These are phyloP conservation scores for Chrysolina haemoptera DNA, from an alignment of 2,888 invertebrate species.

Conservation along the genomic window DNA sequence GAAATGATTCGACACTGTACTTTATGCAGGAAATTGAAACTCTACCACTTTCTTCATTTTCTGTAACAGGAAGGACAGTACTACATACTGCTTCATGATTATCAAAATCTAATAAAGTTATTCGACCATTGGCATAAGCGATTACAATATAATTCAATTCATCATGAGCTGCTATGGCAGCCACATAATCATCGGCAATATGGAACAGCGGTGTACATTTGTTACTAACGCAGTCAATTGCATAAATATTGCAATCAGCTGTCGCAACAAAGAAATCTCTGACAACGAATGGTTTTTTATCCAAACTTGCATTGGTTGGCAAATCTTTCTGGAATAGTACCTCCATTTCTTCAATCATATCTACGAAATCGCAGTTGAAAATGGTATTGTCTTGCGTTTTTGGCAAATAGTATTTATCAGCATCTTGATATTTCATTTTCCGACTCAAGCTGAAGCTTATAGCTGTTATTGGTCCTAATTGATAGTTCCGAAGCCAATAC, in stretches of 20 bases:
- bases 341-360: conserved; percentile 61
- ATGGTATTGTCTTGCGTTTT: conserved; percentile 36
- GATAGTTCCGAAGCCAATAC: conserved; percentile 73
- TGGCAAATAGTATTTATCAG: conserved; percentile 37
- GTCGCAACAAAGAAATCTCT: conserved; percentile 72
- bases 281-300: conserved; percentile 71
- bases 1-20: conserved; percentile 74
- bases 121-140: conserved; percentile 70
- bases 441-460: conserved; percentile 71
- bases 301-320: conserved; percentile 72
- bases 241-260: conserved; percentile 71
- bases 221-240: conserved; percentile 72
- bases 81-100: conserved; percentile 55
- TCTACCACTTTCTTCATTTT: conserved; percentile 43
- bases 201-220: conserved; percentile 69
- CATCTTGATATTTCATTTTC: conserved; percentile 46
- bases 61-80: conserved; percentile 43
- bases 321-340: conserved; percentile 60
- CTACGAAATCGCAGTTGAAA: conserved; percentile 53
- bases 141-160: conserved; percentile 71
- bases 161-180: conserved; percentile 71
- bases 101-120: conserved; percentile 70
- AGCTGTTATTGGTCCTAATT: conserved; percentile 70
- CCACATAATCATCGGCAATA: conserved; percentile 66
- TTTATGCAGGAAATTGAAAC: conserved; percentile 67